phyloP scores from a whole-genome alignment of 2,888 invertebrate species.

The Cepaea hortensis region DNA sequence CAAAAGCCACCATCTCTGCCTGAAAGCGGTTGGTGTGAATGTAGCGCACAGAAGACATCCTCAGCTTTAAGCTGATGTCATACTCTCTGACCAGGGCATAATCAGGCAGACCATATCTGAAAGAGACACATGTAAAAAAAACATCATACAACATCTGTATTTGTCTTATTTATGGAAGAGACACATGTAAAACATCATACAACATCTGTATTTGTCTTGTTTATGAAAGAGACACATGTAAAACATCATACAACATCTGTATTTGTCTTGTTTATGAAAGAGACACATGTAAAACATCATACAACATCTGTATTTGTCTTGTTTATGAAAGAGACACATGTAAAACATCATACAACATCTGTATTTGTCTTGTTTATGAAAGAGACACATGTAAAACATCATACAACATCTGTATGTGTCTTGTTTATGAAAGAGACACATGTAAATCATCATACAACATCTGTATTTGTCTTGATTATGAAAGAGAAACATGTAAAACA shows the following conservation, averaged over 20 bases:
- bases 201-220: neutral
- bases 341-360: no score
- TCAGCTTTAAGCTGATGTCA: constrained; percentile 85
- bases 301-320: neutral
- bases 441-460: no score
- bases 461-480: no score
- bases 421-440: no score
- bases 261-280: neutral
- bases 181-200: neutral
- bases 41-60: constrained; percentile 93
- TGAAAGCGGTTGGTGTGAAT: constrained; percentile 96
- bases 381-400: no score
- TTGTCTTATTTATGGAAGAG: neutral
- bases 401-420: no score
- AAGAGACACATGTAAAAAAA: neutral
- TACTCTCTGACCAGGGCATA: constrained; percentile 77
- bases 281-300: neutral
- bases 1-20: constrained; percentile 90
- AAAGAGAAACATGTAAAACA: no score
- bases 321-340: no score
- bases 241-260: neutral
- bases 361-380: no score
- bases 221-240: neutral
- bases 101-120: constrained; percentile 80
- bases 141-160: neutral